Percentiles rank a stretch among this genome's conserved stretches.
Evolutionary conservation across 2,113 vertebrate genomes (phyloP).

Genomic region (Sander vitreus): DNA sequence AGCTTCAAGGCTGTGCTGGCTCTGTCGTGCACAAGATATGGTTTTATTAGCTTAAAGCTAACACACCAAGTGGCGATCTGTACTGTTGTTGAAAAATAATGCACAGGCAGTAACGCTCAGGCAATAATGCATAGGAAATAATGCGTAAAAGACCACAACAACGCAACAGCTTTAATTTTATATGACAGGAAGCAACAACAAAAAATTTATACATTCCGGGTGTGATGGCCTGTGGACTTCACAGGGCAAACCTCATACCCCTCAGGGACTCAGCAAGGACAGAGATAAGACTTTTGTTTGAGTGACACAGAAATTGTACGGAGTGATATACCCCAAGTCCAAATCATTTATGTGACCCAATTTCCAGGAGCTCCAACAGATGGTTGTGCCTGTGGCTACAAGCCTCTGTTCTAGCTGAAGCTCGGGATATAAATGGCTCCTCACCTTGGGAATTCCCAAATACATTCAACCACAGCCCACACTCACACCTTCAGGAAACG

Average conservation of each 20-base stretch:
- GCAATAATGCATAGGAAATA: not conserved
- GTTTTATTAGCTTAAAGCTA: conserved; percentile 12
- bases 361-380: conserved; percentile 74
- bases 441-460: conserved; percentile 71
- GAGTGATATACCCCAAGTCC: conserved; percentile 27
- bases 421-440: conserved; percentile 70
- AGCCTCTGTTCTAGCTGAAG: conserved; percentile 48
- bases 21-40: conserved; percentile 77
- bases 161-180: not conserved
- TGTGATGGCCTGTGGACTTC: not conserved
- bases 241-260: not conserved
- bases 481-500: conserved; percentile 33
- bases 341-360: conserved; percentile 57
- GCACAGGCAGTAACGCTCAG: not conserved
- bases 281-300: conserved; percentile 5
- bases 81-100: not conserved
- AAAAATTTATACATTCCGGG: not conserved
- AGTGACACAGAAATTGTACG: conserved; percentile 45
- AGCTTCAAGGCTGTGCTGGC: conserved; percentile 85
- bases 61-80: not conserved
- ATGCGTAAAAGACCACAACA: too few species aligned
- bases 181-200: not conserved
- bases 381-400: conserved; percentile 66
- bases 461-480: conserved; percentile 52
- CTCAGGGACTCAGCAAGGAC: not conserved